phyloP scores from a whole-genome alignment of 2,113 vertebrate genomes.

The Protobothrops flavoviridis region DNA sequence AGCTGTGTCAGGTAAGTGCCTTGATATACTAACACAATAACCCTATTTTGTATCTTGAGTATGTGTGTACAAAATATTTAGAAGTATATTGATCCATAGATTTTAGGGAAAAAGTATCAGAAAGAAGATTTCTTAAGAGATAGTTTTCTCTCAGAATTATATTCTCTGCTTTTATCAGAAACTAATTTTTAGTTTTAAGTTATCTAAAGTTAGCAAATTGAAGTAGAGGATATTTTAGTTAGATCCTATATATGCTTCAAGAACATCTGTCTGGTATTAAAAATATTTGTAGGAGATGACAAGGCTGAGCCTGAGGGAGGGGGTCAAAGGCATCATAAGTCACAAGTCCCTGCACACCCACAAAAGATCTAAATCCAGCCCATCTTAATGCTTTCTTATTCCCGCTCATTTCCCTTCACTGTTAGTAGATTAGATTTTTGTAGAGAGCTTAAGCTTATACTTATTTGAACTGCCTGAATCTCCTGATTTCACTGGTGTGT shows the following conservation, averaged over 20 bases:
- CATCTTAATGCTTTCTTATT: not conserved
- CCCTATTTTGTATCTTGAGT: not conserved
- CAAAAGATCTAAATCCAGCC: not conserved
- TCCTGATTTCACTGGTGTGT: not conserved
- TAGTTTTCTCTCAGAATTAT: not conserved
- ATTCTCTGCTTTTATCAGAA: not conserved
- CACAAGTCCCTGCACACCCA: not conserved
- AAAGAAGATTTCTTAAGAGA: not conserved
- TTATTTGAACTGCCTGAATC: not conserved
- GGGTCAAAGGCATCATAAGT: not conserved
- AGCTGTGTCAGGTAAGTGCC: not conserved
- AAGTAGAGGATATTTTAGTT: not conserved
- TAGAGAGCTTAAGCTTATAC: not conserved
- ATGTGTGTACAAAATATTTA: not conserved
- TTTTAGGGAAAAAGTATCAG: not conserved
- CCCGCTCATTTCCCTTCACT: not conserved
- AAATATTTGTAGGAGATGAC: not conserved
- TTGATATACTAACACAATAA: not conserved
- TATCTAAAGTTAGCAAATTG: not conserved
- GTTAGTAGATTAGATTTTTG: not conserved
- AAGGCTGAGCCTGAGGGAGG: not conserved
- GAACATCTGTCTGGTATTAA: not conserved
- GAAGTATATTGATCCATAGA: not conserved
- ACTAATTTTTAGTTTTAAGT: not conserved
- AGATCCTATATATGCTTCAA: not conserved